Base-by-base conservation (phyloP, 2,888 invertebrate genomes). In the Euplagia quadripunctaria region DNA sequence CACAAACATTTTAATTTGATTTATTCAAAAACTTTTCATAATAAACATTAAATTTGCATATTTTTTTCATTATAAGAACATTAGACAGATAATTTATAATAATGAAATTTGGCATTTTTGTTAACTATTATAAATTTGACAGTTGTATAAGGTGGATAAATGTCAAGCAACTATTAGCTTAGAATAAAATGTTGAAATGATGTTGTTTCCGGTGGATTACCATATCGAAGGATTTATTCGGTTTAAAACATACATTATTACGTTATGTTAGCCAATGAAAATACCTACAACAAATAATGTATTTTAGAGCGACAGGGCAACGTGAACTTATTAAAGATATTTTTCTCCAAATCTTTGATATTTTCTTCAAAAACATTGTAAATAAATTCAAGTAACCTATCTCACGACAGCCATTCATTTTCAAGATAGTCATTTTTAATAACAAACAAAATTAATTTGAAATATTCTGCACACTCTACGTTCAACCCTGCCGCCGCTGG, bases 401-500 rank as follows among this genome's bases (percentile, higher is more conserved):
- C 41, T 55, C 61, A 65, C 49, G 16, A 31, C 11, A 49, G 51
- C 17, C 4, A 17, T 52, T 4, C 17, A 17, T 67, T 42, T 55
- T 2, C n/a, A 43, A 3, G 7, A 55, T 55, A 52, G 42, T 55
- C 4, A 55, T 55, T 43, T 68, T 55, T 43, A 5, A 20, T 41
- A 68, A 55, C 71, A 74, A 67, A 46, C 43, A 46, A 74, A 68
- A 75, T 76, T 68, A 74, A 77, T 74, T 65, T 76, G 74, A 76
- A 77, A 75, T 77, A 72, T 68, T 67, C 64, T 78, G 78, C 79
- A 75, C 80, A 79, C 75, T 79, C 79, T 74, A 66, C 74, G 78
- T 87, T 72, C 92, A 94, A 87, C 94, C 94, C 94, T 94, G 83
- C 74, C 71, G 81, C 79, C 79, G 84, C 82, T 85, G 86, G 85